These are phyloP conservation scores for Lucilia cuprina DNA, from an alignment of 1,140 invertebrate genomes.

Conservation along the genomic window DNA sequence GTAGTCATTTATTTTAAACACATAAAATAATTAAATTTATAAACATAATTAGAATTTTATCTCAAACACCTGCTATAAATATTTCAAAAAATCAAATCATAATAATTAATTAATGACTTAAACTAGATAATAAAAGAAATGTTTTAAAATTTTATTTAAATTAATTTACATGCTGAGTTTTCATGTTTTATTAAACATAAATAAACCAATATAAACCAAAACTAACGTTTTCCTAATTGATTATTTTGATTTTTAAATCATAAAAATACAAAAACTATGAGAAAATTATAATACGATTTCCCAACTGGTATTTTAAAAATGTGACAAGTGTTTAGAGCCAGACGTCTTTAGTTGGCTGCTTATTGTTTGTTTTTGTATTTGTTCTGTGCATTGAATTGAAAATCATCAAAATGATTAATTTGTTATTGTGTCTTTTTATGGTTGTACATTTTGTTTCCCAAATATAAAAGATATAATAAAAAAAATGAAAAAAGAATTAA, in stretches of 20 bases:
- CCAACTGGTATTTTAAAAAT: neutral
- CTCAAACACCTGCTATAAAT: no score
- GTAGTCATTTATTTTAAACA: no score
- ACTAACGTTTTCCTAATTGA: neutral
- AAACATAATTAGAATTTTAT: no score
- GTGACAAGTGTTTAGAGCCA: neutral
- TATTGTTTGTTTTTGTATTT: neutral
- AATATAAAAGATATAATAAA: conserved; percentile 36
- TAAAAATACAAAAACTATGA: neutral
- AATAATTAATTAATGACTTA: no score
- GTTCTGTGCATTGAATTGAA: conserved; percentile 55
- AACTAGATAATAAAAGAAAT: no score
- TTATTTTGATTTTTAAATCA: neutral
- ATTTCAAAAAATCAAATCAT: no score
- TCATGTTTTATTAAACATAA: neutral
- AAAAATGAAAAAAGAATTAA: conserved; percentile 48
- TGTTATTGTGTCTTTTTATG: conserved; percentile 37
- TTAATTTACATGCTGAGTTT: conserved; percentile 1
- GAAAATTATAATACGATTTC: neutral
- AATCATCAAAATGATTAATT: conserved; percentile 61
- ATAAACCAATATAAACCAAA: neutral
- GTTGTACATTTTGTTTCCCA: conserved; percentile 23
- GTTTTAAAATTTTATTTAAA: neutral
- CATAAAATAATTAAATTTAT: no score
- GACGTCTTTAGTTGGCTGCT: neutral